Conservation (phyloP, 2,113 vertebrate genomes). For the Todiramphus chloris region DNA sequence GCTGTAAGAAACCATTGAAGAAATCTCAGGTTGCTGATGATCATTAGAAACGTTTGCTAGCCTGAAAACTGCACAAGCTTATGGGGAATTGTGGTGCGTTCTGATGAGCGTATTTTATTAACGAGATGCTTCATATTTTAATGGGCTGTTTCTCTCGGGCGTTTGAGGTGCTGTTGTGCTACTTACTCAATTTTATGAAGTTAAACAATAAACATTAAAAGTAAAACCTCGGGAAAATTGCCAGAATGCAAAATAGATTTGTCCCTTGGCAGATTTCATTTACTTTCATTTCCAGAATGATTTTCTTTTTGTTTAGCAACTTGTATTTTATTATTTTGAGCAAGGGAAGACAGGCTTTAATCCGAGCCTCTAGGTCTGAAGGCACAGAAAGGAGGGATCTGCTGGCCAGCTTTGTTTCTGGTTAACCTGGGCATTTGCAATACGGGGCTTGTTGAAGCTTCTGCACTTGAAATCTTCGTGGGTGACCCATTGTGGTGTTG, state of each 20-base stretch:
- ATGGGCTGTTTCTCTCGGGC: not conserved
- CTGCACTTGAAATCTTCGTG: not conserved
- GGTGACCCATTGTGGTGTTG: not conserved
- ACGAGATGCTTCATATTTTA: constrained; percentile 49
- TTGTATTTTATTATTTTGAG: not conserved
- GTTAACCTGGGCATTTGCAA: not conserved
- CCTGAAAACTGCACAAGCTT: not conserved
- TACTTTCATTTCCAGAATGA: not conserved
- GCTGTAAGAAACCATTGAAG: not conserved
- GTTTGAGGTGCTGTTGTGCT: constrained; percentile 19
- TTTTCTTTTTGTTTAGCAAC: not conserved
- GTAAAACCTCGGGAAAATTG: constrained; percentile 38
- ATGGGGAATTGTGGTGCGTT: not conserved
- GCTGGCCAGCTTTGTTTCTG: not conserved
- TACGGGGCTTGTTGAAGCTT: not conserved
- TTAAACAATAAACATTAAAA: constrained; percentile 64
- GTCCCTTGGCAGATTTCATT: constrained; percentile 28
- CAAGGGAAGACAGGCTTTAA: not conserved
- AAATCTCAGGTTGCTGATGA: not conserved
- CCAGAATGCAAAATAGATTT: constrained; percentile 25
- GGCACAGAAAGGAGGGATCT: not conserved
- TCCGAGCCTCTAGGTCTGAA: not conserved
- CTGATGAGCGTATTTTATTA: constrained; percentile 45
- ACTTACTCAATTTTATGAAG: constrained; percentile 64
- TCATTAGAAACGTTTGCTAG: not conserved